These are phyloP conservation scores for Notechis scutatus DNA, from an alignment of 2,113 vertebrate genomes.

Conservation along the genomic window DNA sequence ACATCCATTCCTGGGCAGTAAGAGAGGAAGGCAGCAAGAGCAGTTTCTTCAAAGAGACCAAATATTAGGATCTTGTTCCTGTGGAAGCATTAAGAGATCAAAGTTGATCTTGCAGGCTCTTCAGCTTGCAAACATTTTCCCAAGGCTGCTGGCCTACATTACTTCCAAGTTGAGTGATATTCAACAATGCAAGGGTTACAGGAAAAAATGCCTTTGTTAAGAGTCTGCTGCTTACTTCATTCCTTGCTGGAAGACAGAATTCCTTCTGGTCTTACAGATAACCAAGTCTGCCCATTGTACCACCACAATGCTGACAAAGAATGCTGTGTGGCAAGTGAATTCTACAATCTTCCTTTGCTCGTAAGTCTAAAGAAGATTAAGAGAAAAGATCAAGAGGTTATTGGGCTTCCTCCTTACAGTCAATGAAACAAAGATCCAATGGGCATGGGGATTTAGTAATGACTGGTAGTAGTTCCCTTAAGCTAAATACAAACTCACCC, in stretches of 20 bases:
- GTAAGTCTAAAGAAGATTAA: constrained; percentile 70
- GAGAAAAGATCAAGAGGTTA: neutral
- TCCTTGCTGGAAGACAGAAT: constrained; percentile 86
- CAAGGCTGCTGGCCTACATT: neutral
- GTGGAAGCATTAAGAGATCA: constrained; percentile 7
- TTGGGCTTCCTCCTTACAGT: fast-evolving
- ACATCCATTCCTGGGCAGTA: constrained; percentile 85
- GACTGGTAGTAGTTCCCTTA: neutral
- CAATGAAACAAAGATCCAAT: fast-evolving
- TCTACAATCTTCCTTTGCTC: constrained; percentile 88
- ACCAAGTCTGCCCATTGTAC: constrained; percentile 87
- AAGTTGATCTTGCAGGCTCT: neutral
- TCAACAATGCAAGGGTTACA: neutral
- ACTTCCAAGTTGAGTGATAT: fast-evolving
- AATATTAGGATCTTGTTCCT: constrained; percentile 85
- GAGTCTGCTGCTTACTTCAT: constrained; percentile 78
- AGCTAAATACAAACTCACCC: constrained; percentile 67
- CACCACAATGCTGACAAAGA: constrained; percentile 86
- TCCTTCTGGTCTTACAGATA: constrained; percentile 86
- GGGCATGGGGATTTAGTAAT: neutral
- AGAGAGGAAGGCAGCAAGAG: constrained; percentile 79
- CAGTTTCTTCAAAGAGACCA: constrained; percentile 82
- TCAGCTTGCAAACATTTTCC: neutral
- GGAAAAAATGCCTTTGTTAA: neutral
- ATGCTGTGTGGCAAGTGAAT: constrained; percentile 85